A percentile compares a stretch with the other conserved stretches of the same genome.
These are phyloP conservation scores for Stomatorhinus walkeri DNA, from an alignment of 2,797 vertebrate genomes.

Conservation along the genomic window DNA sequence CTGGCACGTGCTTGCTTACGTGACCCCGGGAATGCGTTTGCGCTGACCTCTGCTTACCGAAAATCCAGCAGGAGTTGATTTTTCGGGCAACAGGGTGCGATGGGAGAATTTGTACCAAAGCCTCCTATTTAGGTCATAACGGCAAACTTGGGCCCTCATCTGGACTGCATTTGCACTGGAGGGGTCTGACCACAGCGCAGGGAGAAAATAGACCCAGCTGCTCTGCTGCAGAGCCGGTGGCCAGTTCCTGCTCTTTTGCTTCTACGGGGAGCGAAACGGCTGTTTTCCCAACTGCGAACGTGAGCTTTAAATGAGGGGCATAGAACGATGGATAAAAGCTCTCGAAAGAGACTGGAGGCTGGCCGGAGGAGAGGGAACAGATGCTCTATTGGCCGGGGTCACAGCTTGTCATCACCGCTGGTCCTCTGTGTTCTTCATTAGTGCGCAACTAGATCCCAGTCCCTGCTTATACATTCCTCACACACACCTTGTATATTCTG, in stretches of 20 bases:
- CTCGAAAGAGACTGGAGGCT: constrained; percentile 54
- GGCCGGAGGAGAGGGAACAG: constrained; percentile 16
- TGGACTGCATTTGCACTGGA: constrained; percentile 66
- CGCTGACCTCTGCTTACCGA: constrained; percentile 30
- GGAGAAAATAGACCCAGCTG: constrained; percentile 58
- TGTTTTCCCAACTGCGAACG: constrained; percentile 68
- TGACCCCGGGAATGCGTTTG: constrained; percentile 26
- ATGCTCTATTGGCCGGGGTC: constrained; percentile 35
- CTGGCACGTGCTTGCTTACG: constrained; percentile 18
- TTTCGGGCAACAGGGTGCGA: constrained; percentile 38
- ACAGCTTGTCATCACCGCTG: constrained; percentile 79
- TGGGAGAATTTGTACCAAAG: constrained; percentile 46
- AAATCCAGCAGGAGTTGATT: constrained; percentile 42
- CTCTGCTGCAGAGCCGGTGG: constrained; percentile 55
- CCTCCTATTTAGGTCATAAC: constrained; percentile 44
- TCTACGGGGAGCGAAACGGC: constrained; percentile 73
- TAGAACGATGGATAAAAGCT: constrained; percentile 65
- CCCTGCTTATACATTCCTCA: constrained; percentile 69
- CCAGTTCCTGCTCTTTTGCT: constrained; percentile 71
- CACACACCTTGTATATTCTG: neutral
- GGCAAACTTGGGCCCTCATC: constrained; percentile 59
- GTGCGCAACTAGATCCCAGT: constrained; percentile 86
- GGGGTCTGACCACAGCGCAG: constrained; percentile 57
- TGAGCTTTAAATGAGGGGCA: constrained; percentile 80
- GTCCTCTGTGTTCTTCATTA: constrained; percentile 92